These are phyloP conservation scores for Odontomyia ornata DNA, from an alignment of 2,888 invertebrate genomes.

Conservation along the genomic window DNA sequence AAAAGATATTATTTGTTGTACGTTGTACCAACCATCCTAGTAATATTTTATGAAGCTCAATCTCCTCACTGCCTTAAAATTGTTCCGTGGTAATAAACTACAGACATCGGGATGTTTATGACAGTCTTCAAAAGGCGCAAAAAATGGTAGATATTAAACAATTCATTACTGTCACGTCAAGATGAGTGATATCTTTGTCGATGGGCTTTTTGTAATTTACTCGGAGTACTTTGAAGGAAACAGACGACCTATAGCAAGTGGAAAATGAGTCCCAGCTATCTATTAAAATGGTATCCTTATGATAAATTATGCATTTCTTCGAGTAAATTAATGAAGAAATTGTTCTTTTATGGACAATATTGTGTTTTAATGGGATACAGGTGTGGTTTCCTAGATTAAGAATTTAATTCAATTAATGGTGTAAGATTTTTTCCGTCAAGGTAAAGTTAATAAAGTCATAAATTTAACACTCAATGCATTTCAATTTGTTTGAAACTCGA, in stretches of 20 bases:
- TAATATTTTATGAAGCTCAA: neutral
- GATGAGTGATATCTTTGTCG: conserved; percentile 17
- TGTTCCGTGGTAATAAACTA: conserved; percentile 26
- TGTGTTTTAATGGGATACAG: neutral
- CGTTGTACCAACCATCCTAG: neutral
- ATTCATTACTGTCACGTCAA: conserved; percentile 32
- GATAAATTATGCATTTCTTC: neutral
- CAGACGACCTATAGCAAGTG: neutral
- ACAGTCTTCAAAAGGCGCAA: neutral
- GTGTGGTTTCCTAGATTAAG: neutral
- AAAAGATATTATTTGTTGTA: neutral
- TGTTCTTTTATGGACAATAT: neutral
- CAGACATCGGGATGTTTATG: conserved; percentile 20
- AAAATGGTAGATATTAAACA: conserved; percentile 2
- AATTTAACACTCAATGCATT: too few species aligned
- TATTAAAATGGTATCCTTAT: conserved; percentile 18
- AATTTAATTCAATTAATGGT: neutral
- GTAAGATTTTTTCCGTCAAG: too few species aligned
- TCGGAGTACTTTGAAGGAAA: neutral
- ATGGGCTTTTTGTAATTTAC: neutral
- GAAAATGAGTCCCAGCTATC: conserved; percentile 6
- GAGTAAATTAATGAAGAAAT: conserved; percentile 16
- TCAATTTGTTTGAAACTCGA: too few species aligned
- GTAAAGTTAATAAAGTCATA: too few species aligned
- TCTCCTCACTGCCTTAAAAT: neutral